A percentile compares a stretch with the other conserved stretches of the same genome.
Conservation (phyloP, 2,113 vertebrate genomes). For the Trichechus manatus region DNA sequence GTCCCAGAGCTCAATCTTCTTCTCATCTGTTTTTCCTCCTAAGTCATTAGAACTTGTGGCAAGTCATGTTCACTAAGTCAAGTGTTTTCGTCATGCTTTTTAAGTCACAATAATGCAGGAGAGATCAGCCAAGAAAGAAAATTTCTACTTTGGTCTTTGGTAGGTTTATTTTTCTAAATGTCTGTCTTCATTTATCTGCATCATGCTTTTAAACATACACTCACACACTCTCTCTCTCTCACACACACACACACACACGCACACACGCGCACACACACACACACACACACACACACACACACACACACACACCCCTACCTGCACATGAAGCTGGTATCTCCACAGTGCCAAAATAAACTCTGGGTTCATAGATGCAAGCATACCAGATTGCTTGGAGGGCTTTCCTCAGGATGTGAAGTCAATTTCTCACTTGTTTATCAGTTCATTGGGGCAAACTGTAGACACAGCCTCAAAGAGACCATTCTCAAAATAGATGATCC, state of each 20-base stretch:
- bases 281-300: neutral
- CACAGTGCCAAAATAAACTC: neutral
- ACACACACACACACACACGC: too few relatives aligned
- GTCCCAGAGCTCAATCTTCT: neutral
- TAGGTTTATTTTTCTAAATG: constrained; percentile 18
- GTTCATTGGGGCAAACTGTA: constrained; percentile 19
- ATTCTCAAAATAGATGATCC: constrained; percentile 8
- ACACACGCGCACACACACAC: too few relatives aligned
- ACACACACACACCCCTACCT: neutral
- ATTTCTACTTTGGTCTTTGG: neutral
- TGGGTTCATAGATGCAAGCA: neutral
- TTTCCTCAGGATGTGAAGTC: neutral
- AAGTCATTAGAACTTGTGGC: neutral
- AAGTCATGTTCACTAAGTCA: neutral
- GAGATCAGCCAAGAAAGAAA: neutral
- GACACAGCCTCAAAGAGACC: constrained; percentile 3
- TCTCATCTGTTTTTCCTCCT: neutral
- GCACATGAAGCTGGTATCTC: neutral
- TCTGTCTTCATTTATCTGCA: constrained; percentile 6
- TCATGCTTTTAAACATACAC: neutral
- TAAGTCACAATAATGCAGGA: neutral
- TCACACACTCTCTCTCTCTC: neutral
- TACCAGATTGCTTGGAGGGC: neutral
- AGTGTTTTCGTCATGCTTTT: constrained; percentile 8
- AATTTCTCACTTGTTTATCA: constrained; percentile 44